Evolutionary conservation across 2,797 vertebrate species (phyloP).

Genomic region (Margarornis squamiger): DNA sequence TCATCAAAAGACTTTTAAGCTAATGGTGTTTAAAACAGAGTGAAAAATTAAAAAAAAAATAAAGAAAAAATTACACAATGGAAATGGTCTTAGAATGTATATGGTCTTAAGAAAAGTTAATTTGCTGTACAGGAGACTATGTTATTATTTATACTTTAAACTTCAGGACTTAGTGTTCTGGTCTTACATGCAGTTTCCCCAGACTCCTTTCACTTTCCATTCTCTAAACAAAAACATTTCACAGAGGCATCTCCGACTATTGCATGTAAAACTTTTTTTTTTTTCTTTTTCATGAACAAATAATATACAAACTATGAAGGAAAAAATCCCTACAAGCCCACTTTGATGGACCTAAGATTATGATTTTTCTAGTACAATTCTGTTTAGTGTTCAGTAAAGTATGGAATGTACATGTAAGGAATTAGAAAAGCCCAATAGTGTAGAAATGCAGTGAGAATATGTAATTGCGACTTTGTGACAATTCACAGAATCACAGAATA

Average conservation of each 20-base stretch:
- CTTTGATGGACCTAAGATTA: background rate
- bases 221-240: background rate
- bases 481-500: background rate
- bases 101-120: background rate
- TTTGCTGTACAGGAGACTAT: background rate
- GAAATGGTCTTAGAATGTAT: background rate
- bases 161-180: background rate
- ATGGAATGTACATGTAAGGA: background rate
- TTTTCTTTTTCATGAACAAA: background rate
- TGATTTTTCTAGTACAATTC: background rate
- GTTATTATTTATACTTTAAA: background rate
- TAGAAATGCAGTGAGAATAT: constrained; percentile 1
- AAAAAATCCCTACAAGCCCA: background rate
- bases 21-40: background rate
- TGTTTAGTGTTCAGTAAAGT: constrained; percentile 15
- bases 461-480: background rate
- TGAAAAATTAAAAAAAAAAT: background rate
- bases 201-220: background rate
- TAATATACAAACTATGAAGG: background rate
- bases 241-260: background rate
- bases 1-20: background rate
- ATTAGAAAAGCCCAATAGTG: background rate
- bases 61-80: background rate
- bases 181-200: background rate
- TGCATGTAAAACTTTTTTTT: background rate